Evolutionary conservation across 2,113 vertebrate genomes (phyloP).

Genomic region (Ramphastos sulfuratus): DNA sequence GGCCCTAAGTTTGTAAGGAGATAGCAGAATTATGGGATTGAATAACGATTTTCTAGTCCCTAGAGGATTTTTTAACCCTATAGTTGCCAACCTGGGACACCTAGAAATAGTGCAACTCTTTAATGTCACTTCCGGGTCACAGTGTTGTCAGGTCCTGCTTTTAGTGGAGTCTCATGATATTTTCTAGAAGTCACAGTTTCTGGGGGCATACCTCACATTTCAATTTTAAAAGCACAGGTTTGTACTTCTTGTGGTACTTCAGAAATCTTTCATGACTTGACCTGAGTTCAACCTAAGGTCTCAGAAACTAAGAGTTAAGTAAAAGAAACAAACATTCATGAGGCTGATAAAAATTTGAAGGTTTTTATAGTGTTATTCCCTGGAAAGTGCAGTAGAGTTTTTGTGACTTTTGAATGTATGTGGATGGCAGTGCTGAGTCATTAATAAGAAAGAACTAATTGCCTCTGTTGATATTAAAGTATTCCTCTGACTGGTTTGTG

Average conservation of each 20-base stretch:
- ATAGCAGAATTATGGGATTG: too few relatives aligned
- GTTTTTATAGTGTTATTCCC: background rate
- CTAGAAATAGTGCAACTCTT: background rate
- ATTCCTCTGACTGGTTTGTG: background rate
- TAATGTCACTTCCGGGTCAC: constrained; percentile 28
- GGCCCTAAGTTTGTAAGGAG: too few relatives aligned
- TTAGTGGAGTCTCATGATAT: constrained; percentile 27
- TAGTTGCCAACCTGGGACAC: background rate
- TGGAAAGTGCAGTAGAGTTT: background rate
- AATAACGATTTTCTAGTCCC: too few relatives aligned
- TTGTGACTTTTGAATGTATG: background rate
- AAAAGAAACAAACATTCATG: background rate
- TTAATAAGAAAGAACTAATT: background rate
- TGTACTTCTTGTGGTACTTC: background rate
- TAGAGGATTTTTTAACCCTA: too few relatives aligned
- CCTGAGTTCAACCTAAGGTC: background rate
- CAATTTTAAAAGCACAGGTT: background rate
- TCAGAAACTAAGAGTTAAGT: constrained; percentile 7
- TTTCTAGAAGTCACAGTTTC: background rate
- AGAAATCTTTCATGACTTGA: background rate
- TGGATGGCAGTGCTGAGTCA: background rate
- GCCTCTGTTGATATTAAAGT: background rate
- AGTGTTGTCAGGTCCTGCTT: constrained; percentile 5
- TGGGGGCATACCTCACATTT: background rate
- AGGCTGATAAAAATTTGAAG: background rate